phyloP scores from a whole-genome alignment of 2,797 vertebrate genomes.

The Numenius phaeopus region DNA sequence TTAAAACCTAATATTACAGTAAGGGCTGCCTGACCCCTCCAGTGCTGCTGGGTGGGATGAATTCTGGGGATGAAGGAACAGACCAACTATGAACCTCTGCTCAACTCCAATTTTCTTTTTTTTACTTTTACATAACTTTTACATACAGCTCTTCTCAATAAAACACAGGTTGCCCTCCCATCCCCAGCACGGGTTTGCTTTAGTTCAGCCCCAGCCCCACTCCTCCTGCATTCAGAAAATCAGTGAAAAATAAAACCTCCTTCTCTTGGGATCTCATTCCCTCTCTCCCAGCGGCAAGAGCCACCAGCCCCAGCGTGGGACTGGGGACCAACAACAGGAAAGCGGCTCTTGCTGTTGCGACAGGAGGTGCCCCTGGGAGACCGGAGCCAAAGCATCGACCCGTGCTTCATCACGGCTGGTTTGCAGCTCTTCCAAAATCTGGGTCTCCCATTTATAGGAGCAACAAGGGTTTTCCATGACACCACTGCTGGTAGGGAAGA shows the following conservation, averaged over 20 bases:
- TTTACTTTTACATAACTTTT: not conserved
- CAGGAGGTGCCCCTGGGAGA: not conserved
- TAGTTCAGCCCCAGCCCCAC: not conserved
- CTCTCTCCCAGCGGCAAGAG: not conserved
- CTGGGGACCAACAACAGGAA: not conserved
- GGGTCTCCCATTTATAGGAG: not conserved
- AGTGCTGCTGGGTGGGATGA: not conserved
- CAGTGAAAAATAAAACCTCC: not conserved
- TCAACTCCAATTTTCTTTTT: not conserved
- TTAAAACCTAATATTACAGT: not conserved
- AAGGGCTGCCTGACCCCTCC: not conserved
- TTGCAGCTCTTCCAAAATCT: not conserved
- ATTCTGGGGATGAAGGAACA: not conserved
- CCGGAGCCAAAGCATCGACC: not conserved
- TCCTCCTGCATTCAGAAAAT: not conserved
- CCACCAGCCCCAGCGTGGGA: rapidly evolving
- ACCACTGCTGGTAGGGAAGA: not conserved
- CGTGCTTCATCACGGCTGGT: too few species aligned
- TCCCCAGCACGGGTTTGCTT: not conserved
- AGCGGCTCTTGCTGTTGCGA: rapidly evolving
- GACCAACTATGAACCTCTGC: not conserved
- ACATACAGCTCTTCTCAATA: not conserved
- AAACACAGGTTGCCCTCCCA: rapidly evolving
- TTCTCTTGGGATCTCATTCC: not conserved
- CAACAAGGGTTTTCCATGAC: not conserved